Evolutionary conservation across 2,797 vertebrate species (phyloP), one percentile per base, ranked within the genome.

Genomic region (Allobates femoralis): DNA sequence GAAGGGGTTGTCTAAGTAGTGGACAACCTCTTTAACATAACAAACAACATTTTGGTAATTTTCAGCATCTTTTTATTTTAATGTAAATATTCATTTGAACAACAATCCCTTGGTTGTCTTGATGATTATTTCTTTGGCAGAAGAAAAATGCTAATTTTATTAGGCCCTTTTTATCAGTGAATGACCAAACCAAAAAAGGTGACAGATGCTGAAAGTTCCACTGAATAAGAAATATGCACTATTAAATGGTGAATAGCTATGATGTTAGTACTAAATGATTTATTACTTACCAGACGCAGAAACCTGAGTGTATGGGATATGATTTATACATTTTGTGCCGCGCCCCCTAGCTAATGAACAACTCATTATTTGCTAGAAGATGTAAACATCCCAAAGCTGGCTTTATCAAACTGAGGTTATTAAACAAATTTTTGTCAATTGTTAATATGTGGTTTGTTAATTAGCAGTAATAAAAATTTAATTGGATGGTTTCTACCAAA

Each of bases 391-490:
- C 41, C 34, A n/a, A 19, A 94, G 94, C 95, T 94, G 94, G 95
- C 81, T 83, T 78, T 90, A 85, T 90, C 86, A 90, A 92, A 89
- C 89, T 89, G 86, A 85, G 60, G 85, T 85, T 92, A 92, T 93
- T 90, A 89, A n/a, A 90, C 90, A 91, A 66, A 88, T 66, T 89
- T 89, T 89, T 87, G 89, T 34, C 89, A 88, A 89, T 91, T 88
- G 85, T 87, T 62, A 86, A 90, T 83, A 89, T 89, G 79, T 88
- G 89, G 88, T 91, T 76, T 90, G 83, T 84, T 91, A 90, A 90
- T 92, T 92, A 91, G 55, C 85, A 91, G 89, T 90, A 92, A 91
- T 89, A 93, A 91, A 88, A 85, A 88, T 91, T 90, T 86, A 90
- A 87, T 93, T 87, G 86, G 87, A 86, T 91, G 84, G 89, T 83